These are phyloP conservation scores for Mormyrus iriodes DNA, from an alignment of 2,113 vertebrate genomes.

Conservation along the genomic window DNA sequence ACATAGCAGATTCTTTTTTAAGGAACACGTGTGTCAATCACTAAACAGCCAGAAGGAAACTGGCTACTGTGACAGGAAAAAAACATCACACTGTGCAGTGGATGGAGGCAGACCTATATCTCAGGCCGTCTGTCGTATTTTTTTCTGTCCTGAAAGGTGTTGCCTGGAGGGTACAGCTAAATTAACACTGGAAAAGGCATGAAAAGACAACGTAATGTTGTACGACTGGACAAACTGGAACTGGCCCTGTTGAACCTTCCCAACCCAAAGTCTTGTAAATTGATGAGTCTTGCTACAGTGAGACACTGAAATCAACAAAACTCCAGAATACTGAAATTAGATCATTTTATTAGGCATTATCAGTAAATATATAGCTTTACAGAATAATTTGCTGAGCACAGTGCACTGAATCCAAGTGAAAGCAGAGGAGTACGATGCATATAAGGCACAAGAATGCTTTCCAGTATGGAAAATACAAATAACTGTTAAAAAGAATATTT, in stretches of 20 bases:
- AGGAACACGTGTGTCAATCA: neutral
- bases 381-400: neutral
- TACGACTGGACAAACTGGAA: neutral
- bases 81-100: neutral
- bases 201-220: neutral
- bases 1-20: neutral
- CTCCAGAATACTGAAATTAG: neutral
- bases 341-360: neutral
- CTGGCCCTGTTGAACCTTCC: neutral
- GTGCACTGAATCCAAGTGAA: neutral
- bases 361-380: neutral
- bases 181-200: neutral
- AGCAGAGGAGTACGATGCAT: neutral
- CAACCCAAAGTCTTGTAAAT: neutral
- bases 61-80: neutral
- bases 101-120: neutral
- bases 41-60: neutral
- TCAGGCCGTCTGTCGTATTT: neutral
- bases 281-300: neutral
- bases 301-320: neutral
- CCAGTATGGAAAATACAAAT: conserved; percentile 24
- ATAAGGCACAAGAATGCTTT: conserved; percentile 16
- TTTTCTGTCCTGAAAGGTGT: neutral
- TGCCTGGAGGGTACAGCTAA: neutral
- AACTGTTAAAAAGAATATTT: neutral